Evolutionary conservation across 2,113 vertebrate genomes (phyloP).

Genomic region (Oryzias melastigma): DNA sequence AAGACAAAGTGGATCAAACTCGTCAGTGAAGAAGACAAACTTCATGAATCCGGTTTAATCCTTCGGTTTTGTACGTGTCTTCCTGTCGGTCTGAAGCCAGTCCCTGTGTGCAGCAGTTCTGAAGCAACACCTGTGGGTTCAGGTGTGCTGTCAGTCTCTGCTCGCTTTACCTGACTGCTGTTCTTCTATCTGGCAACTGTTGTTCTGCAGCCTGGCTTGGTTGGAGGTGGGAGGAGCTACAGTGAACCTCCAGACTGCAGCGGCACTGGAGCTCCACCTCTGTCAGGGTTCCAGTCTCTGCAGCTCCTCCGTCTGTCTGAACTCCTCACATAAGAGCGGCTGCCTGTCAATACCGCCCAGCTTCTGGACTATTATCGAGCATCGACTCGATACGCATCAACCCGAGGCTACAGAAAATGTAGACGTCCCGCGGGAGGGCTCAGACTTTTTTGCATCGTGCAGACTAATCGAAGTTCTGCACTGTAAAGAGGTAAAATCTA

Average conservation of each 20-base stretch:
- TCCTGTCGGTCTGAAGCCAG: too few species aligned
- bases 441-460: background rate
- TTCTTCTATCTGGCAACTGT: too few species aligned
- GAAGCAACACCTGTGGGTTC: too few species aligned
- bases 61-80: too few species aligned
- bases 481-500: slow-evolving; percentile 12
- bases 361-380: slow-evolving; percentile 50
- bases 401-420: slow-evolving; percentile 49
- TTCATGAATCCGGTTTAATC: too few species aligned
- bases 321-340: slow-evolving; percentile 21
- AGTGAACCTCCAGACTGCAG: slow-evolving; percentile 19
- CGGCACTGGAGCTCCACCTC: slow-evolving; percentile 14
- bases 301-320: slow-evolving; percentile 7
- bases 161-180: slow-evolving; percentile 13
- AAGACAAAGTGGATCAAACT: too few species aligned
- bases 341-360: slow-evolving; percentile 43
- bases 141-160: background rate
- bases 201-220: too few species aligned
- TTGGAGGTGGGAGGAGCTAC: fast-evolving
- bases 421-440: slow-evolving; percentile 22
- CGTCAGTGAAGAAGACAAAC: too few species aligned
- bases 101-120: too few species aligned
- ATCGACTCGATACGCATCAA: slow-evolving; percentile 57
- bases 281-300: background rate
- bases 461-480: slow-evolving; percentile 17